A percentile compares a stretch with the other conserved stretches of the same genome.
phyloP scores from a whole-genome alignment of 2,797 vertebrate species.

The Acipenser ruthenus region DNA sequence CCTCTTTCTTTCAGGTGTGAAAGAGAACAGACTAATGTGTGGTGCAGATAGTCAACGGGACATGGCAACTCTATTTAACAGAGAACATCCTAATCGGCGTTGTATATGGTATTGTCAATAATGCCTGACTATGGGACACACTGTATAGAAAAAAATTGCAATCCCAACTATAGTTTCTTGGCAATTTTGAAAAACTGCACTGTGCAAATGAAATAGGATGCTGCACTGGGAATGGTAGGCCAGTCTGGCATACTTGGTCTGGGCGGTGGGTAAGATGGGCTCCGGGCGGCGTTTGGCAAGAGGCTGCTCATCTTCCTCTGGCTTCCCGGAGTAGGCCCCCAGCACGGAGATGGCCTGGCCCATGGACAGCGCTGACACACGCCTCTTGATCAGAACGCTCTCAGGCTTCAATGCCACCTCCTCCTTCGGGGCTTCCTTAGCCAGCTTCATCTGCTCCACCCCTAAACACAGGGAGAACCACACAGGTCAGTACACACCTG shows the following conservation, averaged over 20 bases:
- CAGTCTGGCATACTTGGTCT: slow-evolving; percentile 66
- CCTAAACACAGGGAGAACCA: slow-evolving; percentile 44
- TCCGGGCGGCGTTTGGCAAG: slow-evolving; percentile 76
- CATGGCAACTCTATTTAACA: too few relatives aligned
- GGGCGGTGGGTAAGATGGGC: slow-evolving; percentile 75
- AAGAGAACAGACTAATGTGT: too few relatives aligned
- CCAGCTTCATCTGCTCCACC: slow-evolving; percentile 76
- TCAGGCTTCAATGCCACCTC: slow-evolving; percentile 50
- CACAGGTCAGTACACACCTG: too few relatives aligned
- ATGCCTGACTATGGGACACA: too few relatives aligned
- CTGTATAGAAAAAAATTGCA: too few relatives aligned
- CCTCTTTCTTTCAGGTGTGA: too few relatives aligned
- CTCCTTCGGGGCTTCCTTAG: slow-evolving; percentile 62
- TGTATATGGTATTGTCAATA: too few relatives aligned
- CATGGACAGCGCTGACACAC: slow-evolving; percentile 51
- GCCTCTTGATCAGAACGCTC: slow-evolving; percentile 75
- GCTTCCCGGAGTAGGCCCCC: slow-evolving; percentile 53
- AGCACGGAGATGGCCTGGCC: slow-evolving; percentile 89
- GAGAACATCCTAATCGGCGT: too few relatives aligned
- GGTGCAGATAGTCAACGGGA: too few relatives aligned
- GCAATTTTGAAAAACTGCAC: too few relatives aligned
- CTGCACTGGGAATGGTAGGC: background rate
- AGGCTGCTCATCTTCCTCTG: slow-evolving; percentile 44
- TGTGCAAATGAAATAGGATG: too few relatives aligned
- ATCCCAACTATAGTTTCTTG: too few relatives aligned